Conservation (phyloP, 2,888 invertebrate genomes). For the Boloria euphrosyne region DNA sequence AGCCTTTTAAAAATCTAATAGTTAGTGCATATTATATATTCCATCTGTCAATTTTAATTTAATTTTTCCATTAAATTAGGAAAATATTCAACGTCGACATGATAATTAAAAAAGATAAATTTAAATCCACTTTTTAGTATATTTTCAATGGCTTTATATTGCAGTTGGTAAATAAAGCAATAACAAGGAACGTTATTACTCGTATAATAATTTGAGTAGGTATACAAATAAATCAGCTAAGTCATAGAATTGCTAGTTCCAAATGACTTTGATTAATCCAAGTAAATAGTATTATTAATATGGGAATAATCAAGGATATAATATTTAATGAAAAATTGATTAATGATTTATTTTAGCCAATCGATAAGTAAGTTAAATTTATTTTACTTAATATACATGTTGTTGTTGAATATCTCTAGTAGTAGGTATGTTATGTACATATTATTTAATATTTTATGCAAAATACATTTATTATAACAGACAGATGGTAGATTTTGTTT, state of each 20-base stretch:
- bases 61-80: background rate
- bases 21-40: background rate
- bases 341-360: too few species aligned
- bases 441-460: slow-evolving; percentile 5
- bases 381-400: background rate
- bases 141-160: background rate
- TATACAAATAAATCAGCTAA: too few species aligned
- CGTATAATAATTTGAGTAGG: too few species aligned
- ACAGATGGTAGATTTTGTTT: background rate
- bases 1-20: slow-evolving; percentile 9
- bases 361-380: background rate
- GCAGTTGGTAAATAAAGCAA: background rate
- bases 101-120: too few species aligned
- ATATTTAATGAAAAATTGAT: too few species aligned
- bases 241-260: too few species aligned
- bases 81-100: background rate
- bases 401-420: background rate
- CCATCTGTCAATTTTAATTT: slow-evolving; percentile 11
- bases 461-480: background rate
- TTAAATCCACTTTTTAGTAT: too few species aligned
- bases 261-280: too few species aligned
- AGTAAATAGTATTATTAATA: too few species aligned
- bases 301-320: too few species aligned
- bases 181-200: too few species aligned
- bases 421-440: background rate